A percentile compares a stretch with the other conserved stretches of the same genome.
phyloP scores from a whole-genome alignment of 2,797 vertebrate genomes.

The Sibirionetta formosa region DNA sequence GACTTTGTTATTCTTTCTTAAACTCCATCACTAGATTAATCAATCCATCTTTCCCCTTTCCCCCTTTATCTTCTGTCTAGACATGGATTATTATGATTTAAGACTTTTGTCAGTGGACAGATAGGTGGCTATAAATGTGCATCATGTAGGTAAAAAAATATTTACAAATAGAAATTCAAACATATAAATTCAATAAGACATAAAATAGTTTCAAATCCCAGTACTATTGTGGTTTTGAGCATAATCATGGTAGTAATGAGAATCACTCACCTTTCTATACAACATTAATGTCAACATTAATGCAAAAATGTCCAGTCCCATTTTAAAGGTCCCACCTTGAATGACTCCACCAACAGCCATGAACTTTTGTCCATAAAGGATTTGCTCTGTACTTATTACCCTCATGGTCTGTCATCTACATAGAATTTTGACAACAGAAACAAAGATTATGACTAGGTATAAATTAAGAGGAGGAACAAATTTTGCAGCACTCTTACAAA shows the following conservation, averaged over 20 bases:
- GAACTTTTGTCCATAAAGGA: neutral
- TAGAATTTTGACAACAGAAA: neutral
- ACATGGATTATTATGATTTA: neutral
- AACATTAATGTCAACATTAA: neutral
- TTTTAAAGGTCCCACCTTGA: neutral
- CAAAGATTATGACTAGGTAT: neutral
- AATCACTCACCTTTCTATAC: neutral
- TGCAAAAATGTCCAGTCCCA: neutral
- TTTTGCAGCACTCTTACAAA: neutral
- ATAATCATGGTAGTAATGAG: fast-evolving
- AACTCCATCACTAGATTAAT: neutral
- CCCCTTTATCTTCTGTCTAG: neutral
- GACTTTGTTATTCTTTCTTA: neutral
- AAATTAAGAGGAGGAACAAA: neutral
- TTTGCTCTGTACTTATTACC: neutral
- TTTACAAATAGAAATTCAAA: neutral
- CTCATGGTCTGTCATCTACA: neutral
- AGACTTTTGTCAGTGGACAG: neutral
- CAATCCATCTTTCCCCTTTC: neutral
- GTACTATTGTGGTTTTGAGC: neutral
- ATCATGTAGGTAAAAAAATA: neutral
- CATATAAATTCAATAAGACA: neutral
- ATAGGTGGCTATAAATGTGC: neutral
- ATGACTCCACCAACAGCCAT: neutral
- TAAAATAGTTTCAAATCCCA: neutral